Percentiles rank a stretch among this genome's conserved stretches.
These are phyloP conservation scores for Phoebastria nigripes DNA, from an alignment of 2,797 vertebrate species.

Conservation along the genomic window DNA sequence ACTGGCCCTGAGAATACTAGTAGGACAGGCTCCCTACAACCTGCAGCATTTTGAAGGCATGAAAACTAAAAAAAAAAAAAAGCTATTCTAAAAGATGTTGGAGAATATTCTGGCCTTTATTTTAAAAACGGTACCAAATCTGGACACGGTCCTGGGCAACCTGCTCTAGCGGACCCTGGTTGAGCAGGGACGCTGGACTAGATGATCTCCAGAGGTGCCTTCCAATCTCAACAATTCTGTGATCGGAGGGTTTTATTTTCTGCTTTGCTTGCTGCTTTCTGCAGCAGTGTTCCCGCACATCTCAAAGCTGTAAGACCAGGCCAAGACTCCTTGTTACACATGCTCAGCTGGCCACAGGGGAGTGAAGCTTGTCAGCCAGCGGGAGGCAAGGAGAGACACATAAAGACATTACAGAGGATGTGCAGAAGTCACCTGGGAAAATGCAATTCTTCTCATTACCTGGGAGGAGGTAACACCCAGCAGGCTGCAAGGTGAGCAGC, in stretches of 20 bases:
- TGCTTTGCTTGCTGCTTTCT: background rate
- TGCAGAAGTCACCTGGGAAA: background rate
- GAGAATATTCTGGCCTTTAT: background rate
- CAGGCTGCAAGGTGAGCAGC: background rate
- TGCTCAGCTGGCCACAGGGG: background rate
- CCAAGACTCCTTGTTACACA: background rate
- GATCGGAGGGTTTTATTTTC: background rate
- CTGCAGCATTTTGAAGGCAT: background rate
- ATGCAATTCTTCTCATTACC: background rate
- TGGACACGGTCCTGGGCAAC: background rate
- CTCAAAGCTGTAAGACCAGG: background rate
- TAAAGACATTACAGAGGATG: background rate
- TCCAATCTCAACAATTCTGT: background rate
- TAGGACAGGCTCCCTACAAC: background rate
- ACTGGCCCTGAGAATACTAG: background rate
- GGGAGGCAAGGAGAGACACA: background rate
- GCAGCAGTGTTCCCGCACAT: rapidly evolving
- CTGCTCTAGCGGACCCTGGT: background rate
- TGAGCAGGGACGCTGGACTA: background rate
- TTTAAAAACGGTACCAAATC: background rate
- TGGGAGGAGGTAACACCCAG: background rate
- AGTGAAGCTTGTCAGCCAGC: background rate
- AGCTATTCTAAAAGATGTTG: background rate
- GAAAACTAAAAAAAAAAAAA: background rate
- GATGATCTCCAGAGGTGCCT: background rate